Percentiles rank a stretch among this genome's conserved stretches.
Conservation (phyloP, 2,797 vertebrate species). For the Sebastes steindachneri region DNA sequence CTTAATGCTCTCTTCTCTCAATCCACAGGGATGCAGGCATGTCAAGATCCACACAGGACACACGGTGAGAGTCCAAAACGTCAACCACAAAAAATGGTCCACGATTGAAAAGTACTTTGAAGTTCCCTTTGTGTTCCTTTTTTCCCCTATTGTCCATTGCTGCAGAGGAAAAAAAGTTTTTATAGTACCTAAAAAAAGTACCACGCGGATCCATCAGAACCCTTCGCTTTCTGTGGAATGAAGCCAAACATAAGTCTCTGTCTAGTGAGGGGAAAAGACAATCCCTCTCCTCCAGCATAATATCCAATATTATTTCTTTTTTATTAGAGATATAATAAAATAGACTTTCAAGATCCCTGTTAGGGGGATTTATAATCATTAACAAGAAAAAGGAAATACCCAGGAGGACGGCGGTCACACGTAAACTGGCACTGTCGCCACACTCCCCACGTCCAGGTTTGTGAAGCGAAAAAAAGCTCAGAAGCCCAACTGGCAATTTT, state of each 20-base stretch:
- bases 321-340: constrained; percentile 81
- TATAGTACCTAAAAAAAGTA: constrained; percentile 63
- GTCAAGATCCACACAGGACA: constrained; percentile 63
- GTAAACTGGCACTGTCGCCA: constrained; percentile 44
- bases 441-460: constrained; percentile 52
- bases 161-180: constrained; percentile 44
- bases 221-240: constrained; percentile 59
- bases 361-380: constrained; percentile 60
- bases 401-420: constrained; percentile 76
- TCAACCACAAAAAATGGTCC: constrained; percentile 68
- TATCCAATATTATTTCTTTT: constrained; percentile 75
- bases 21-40: constrained; percentile 74
- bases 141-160: constrained; percentile 61
- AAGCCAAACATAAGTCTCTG: constrained; percentile 58
- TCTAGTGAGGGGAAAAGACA: constrained; percentile 37
- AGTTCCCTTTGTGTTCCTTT: constrained; percentile 79
- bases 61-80: constrained; percentile 63
- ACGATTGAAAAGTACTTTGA: constrained; percentile 70
- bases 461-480: constrained; percentile 51
- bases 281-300: constrained; percentile 65
- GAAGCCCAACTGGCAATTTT: constrained; percentile 58
- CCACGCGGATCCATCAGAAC: constrained; percentile 64
- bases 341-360: constrained; percentile 73
- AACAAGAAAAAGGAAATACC: constrained; percentile 62
- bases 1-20: constrained; percentile 57